These are phyloP conservation scores for Etheostoma cragini DNA, from an alignment of 2,113 vertebrate genomes.

Conservation along the genomic window DNA sequence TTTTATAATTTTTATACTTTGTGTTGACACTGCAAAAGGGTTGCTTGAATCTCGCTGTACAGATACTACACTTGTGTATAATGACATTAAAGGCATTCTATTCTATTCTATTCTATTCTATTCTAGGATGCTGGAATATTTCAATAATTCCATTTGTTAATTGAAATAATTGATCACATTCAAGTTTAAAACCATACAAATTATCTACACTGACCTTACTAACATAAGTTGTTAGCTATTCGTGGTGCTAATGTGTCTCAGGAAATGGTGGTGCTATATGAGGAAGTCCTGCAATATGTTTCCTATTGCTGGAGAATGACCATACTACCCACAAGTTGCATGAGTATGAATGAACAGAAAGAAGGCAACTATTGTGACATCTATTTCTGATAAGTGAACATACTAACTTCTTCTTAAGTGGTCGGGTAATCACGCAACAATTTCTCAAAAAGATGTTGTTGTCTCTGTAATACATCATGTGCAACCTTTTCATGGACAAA, in stretches of 20 bases:
- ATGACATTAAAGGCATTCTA: no score
- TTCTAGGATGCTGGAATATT: not conserved
- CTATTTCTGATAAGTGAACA: conserved; percentile 17
- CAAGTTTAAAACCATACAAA: not conserved
- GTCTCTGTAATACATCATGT: not conserved
- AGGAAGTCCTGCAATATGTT: conserved; percentile 80
- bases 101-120: no score
- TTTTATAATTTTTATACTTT: no score
- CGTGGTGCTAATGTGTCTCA: conserved; percentile 8
- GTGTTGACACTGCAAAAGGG: no score
- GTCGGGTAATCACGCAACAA: conserved; percentile 13
- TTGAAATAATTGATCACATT: not conserved
- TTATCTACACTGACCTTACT: not conserved
- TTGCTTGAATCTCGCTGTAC: no score
- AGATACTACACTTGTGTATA: no score
- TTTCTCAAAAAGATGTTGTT: conserved; percentile 16
- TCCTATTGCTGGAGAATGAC: conserved; percentile 66
- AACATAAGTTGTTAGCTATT: conserved; percentile 3
- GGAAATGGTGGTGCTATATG: conserved; percentile 45
- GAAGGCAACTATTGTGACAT: conserved; percentile 40
- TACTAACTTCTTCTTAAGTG: conserved; percentile 22
- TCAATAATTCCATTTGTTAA: not conserved
- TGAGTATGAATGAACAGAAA: conserved; percentile 33
- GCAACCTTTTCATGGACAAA: not conserved
- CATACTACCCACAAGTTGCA: conserved; percentile 31